These are phyloP conservation scores for Oppia nitens DNA, from an alignment of 1,140 invertebrate species.

Conservation along the genomic window DNA sequence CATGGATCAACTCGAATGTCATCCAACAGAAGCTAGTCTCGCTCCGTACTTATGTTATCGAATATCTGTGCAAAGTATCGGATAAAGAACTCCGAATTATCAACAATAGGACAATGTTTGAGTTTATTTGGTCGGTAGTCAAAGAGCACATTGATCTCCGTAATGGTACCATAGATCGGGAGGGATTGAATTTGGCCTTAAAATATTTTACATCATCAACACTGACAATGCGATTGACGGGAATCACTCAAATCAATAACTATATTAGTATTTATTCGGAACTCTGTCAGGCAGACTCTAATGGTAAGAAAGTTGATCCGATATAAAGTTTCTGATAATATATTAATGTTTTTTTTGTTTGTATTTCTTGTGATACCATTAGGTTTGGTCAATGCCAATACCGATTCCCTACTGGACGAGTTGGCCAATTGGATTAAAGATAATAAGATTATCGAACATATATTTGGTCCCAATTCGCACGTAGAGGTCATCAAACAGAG, in stretches of 20 bases:
- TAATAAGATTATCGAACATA: slow-evolving; percentile 79
- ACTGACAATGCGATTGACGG: slow-evolving; percentile 72
- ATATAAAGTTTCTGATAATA: not conserved
- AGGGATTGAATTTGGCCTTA: slow-evolving; percentile 74
- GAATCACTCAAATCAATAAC: slow-evolving; percentile 83
- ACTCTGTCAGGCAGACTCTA: slow-evolving; percentile 42
- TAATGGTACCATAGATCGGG: slow-evolving; percentile 42
- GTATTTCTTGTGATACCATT: not conserved
- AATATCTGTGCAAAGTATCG: slow-evolving; percentile 74
- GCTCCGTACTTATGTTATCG: slow-evolving; percentile 6
- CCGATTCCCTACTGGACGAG: slow-evolving; percentile 46
- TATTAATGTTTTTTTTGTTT: not conserved
- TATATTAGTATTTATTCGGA: slow-evolving; percentile 80
- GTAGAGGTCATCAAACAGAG: slow-evolving; percentile 88
- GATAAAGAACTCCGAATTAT: slow-evolving; percentile 72
- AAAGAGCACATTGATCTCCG: slow-evolving; percentile 77
- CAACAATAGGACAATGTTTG: slow-evolving; percentile 78
- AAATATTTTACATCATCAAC: slow-evolving; percentile 88
- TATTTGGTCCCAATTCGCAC: slow-evolving; percentile 88
- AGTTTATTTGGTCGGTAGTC: slow-evolving; percentile 83
- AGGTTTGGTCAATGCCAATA: not conserved
- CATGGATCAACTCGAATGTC: not conserved
- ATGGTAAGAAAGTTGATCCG: not conserved
- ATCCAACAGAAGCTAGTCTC: slow-evolving; percentile 2
- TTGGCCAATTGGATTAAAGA: slow-evolving; percentile 71